Base-by-base conservation (phyloP, 2,888 invertebrate species). In the Scaptomyza polygonia region DNA sequence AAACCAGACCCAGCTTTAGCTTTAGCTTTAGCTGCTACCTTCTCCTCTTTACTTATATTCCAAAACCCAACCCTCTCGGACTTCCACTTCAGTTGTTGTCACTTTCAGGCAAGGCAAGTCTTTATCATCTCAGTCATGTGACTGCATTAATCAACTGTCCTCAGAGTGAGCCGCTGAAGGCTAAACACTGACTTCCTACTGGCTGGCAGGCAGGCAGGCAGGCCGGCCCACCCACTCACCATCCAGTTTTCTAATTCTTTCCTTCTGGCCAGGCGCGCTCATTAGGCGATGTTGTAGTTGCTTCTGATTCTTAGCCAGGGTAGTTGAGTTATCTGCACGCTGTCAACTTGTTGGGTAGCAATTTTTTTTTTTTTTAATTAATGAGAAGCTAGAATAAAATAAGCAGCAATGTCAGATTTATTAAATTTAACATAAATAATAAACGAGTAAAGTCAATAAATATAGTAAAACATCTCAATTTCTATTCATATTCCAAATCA, bases 81-180 rank as follows among this genome's bases (percentile, higher is more conserved):
- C 63, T 74, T 57, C 68, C 63, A 68, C 69, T 58, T 72, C 53
- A 64, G 68, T 67, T 42, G 56, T 21, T 68, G 62, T 51, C 72
- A 42, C 49, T 51, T 47, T 47, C 47, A 47, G 47, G 47, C 47
- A 7, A 12, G 42, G 9, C n/a, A 11, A 32, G 34, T n/a, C n/a
- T n/a, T 25, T 43, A n/a, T 14, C 44, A 27, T 16, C 14, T 3
- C 32, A 49, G 53, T 63, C 75, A 81, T 81, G 84, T 57, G 67
- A 74, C 72, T 77, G 85, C 87, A 84, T 86, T 84, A 82, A 87
- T 82, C 85, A 86, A 65, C 63, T 61, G 61, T 39, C 66, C 32
- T 32, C 8, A 2, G 14, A 14, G 36, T 14, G n/a, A 12, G 27
- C 27, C 16, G 55, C 47, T 32, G 30, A 12, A 12, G 25, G 32